These are phyloP conservation scores for Rhyzopertha dominica DNA, from an alignment of 1,140 invertebrate species.

Conservation along the genomic window DNA sequence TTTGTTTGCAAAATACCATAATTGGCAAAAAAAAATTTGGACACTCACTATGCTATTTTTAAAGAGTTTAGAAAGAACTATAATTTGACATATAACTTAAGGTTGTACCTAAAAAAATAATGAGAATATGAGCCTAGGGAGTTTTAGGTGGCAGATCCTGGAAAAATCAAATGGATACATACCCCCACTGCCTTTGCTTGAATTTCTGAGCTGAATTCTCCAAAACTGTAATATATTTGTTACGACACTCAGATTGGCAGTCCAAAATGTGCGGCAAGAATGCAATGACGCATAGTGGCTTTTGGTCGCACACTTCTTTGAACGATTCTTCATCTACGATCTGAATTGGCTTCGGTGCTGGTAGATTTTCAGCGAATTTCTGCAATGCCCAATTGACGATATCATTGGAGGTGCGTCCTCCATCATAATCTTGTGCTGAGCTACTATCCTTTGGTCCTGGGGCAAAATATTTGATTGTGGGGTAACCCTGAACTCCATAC, in stretches of 20 bases:
- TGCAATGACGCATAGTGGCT: slow-evolving; percentile 88
- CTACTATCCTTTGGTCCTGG: slow-evolving; percentile 71
- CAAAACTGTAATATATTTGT: slow-evolving; percentile 77
- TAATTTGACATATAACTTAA: too few species aligned
- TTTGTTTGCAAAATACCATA: too few species aligned
- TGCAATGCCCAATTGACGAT: slow-evolving; percentile 89
- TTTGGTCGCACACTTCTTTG: slow-evolving; percentile 72
- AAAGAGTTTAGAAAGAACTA: too few species aligned
- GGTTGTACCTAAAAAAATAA: too few species aligned
- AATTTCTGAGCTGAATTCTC: slow-evolving; percentile 81
- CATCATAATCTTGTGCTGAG: slow-evolving; percentile 74
- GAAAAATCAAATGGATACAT: slow-evolving; percentile 41
- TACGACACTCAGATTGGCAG: slow-evolving; percentile 92
- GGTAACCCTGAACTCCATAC: slow-evolving; percentile 87
- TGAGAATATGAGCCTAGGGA: too few species aligned
- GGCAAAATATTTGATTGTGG: slow-evolving; percentile 95
- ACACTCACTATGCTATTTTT: too few species aligned
- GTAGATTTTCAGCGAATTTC: slow-evolving; percentile 79
- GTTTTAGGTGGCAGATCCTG: too few species aligned
- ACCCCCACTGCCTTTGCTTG: slow-evolving; percentile 96
- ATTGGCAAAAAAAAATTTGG: too few species aligned
- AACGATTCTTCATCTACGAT: slow-evolving; percentile 59
- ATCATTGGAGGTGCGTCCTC: slow-evolving; percentile 85
- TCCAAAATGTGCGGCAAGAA: slow-evolving; percentile 96
- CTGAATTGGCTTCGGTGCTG: slow-evolving; percentile 84